Conservation (phyloP, 2,888 invertebrate species). For the Athrips mouffetella region DNA sequence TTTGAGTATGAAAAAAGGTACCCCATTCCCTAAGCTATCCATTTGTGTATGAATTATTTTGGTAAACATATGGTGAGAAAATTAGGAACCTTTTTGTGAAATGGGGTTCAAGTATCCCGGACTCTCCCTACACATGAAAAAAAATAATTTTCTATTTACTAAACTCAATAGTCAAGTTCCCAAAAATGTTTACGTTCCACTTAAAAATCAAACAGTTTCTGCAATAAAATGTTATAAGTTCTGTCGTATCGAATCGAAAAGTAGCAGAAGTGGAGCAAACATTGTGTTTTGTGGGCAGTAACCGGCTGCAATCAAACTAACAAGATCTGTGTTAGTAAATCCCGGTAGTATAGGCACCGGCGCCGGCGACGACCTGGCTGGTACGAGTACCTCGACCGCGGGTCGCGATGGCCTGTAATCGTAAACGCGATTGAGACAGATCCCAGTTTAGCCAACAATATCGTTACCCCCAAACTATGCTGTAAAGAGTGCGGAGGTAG, state of each 20-base stretch:
- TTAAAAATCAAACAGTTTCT: not conserved
- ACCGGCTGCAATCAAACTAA: constrained; percentile 29
- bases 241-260: not conserved
- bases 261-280: not conserved
- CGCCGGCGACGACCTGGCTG: not conserved
- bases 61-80: too few species aligned
- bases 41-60: too few species aligned
- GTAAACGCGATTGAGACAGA: constrained; percentile 32
- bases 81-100: too few species aligned
- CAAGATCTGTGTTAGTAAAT: constrained; percentile 24
- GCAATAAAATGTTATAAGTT: not conserved
- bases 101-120: too few species aligned
- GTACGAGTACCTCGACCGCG: not conserved
- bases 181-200: not conserved
- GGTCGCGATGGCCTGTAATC: constrained; percentile 14
- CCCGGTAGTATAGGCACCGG: not conserved
- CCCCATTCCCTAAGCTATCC: too few species aligned
- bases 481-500: not conserved
- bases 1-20: too few species aligned
- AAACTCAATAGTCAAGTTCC: not conserved
- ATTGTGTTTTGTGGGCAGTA: constrained; percentile 9
- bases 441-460: constrained; percentile 49
- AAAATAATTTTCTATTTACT: too few species aligned
- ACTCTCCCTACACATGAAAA: too few species aligned
- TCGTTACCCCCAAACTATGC: constrained; percentile 34